A percentile compares a stretch with the other conserved stretches of the same genome.
These are phyloP conservation scores for Umimayanthus kanabou DNA, from an alignment of 92 coral and sea anemone species.

Conservation along the genomic window DNA sequence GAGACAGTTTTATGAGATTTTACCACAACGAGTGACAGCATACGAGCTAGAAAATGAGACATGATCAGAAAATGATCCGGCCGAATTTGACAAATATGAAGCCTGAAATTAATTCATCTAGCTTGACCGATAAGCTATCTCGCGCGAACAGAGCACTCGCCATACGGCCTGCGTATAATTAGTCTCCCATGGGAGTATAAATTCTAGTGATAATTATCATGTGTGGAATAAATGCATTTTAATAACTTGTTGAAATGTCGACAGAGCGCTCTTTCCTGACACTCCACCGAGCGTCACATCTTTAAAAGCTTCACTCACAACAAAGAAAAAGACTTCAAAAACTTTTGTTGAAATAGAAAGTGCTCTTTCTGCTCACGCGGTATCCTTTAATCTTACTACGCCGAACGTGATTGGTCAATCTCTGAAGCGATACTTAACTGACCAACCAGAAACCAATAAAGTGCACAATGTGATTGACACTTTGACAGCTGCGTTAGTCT, in stretches of 20 bases:
- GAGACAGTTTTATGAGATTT: constrained; percentile 34
- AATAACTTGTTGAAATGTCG: constrained; percentile 76
- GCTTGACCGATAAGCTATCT: constrained; percentile 41
- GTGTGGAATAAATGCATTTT: constrained; percentile 75
- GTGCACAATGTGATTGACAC: constrained; percentile 55
- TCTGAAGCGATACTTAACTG: constrained; percentile 30
- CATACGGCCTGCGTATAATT: constrained; percentile 10
- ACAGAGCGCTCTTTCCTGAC: constrained; percentile 59
- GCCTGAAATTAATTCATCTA: constrained; percentile 35
- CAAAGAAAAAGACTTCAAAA: constrained; percentile 20
- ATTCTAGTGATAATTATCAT: constrained; percentile 72
- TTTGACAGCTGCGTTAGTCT: constrained; percentile 44
- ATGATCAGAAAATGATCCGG: constrained; percentile 25
- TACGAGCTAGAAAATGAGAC: constrained; percentile 2
- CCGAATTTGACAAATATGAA: constrained; percentile 27
- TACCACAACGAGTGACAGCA: background rate
- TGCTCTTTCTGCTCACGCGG: constrained; percentile 18
- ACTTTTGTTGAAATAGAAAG: constrained; percentile 21
- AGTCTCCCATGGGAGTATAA: constrained; percentile 39
- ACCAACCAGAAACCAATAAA: constrained; percentile 55
- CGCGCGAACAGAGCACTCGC: constrained; percentile 27
- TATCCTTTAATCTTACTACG: constrained; percentile 36
- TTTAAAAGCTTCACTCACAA: constrained; percentile 1
- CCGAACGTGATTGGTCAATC: constrained; percentile 48
- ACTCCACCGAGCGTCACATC: constrained; percentile 21